Base-by-base conservation (phyloP, 2,797 vertebrate genomes). In the Schizothorax lantsangensis region DNA sequence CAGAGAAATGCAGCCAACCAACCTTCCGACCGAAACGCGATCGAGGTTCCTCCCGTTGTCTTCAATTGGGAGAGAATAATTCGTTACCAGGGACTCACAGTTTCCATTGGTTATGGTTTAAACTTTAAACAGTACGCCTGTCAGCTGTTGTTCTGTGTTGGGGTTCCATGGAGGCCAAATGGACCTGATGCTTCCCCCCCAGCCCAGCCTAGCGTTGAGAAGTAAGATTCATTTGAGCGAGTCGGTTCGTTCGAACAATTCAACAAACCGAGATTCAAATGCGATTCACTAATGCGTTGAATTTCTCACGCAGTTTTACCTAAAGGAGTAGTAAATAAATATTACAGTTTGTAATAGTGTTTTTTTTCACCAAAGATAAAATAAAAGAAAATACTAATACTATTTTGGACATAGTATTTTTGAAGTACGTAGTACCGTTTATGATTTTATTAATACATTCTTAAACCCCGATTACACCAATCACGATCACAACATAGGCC, bases 31-130 rank as follows among this genome's bases (percentile, higher is more conserved):
- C 9, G 23, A 80, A 14, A 79, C n/a, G 52, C 23, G n/a, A 52
- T n/a, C 10, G 47, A 57, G 26, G n/a, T 33, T 77, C 62, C n/a
- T 9, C 21, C 38, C 3, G 14, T 45, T 2, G 21, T 8, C 4
- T 57, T 72, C 64, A 72, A 26, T 66, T 72, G 33, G 69, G 85
- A 43, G 81, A 69, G 15, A 36, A 72, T 49, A 0, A 64, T 49
- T 66, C 21, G 30, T 49, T 33, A 26, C 12, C 10, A 49, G 62
- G 2, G 36, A 57, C n/a, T 64, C 9, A 21, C 21, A 10, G 23
- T 71, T 80, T 38, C 68, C 68, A 88, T 89, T 91, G 43, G 43
- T 45, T 45, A 45, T 45, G 85, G 88, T 36, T 86, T 33, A 33
- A 64, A 23, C 12, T 2, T 86, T 33, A 33, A 64, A 23, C 12